A percentile compares a stretch with the other conserved stretches of the same genome.
These are phyloP conservation scores for Polyodon spathula DNA, from an alignment of 2,113 vertebrate genomes.

Conservation along the genomic window DNA sequence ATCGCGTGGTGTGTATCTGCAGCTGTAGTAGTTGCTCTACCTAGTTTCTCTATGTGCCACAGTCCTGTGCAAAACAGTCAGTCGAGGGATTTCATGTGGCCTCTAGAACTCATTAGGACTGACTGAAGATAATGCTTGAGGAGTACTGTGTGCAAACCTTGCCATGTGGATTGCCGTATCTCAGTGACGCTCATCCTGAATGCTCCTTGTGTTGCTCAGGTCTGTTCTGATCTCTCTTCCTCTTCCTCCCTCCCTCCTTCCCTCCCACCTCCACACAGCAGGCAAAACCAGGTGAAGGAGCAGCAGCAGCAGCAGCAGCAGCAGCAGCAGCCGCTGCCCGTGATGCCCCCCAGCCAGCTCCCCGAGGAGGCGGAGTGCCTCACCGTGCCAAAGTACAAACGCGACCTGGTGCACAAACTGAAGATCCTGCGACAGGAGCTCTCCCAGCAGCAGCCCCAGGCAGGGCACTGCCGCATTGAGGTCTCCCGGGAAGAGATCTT, in stretches of 20 bases:
- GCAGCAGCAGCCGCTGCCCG: constrained; percentile 59
- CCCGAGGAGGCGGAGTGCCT: constrained; percentile 85
- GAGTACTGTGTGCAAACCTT: no score
- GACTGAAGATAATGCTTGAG: no score
- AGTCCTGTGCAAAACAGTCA: no score
- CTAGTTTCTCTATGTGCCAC: no score
- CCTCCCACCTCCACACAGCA: constrained; percentile 43
- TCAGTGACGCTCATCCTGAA: constrained; percentile 24
- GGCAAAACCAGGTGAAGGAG: constrained; percentile 76
- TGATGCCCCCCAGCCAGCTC: constrained; percentile 69
- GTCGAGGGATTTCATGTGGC: no score
- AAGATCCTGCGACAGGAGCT: constrained; percentile 94
- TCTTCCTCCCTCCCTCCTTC: constrained; percentile 6
- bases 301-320: constrained; percentile 64
- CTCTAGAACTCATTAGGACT: no score
- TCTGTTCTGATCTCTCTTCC: not conserved
- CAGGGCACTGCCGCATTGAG: constrained; percentile 93
- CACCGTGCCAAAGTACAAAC: constrained; percentile 86
- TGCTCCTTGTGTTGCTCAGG: constrained; percentile 21
- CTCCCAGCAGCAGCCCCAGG: constrained; percentile 94
- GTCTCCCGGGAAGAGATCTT: constrained; percentile 96
- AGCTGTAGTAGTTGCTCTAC: no score
- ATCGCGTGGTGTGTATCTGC: no score
- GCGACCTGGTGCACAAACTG: constrained; percentile 94
- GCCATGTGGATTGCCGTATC: constrained; percentile 8